Evolutionary conservation across 2,888 invertebrate genomes (phyloP), one percentile per base, ranked within the genome.

Genomic region (Hypercompe scribonia): DNA sequence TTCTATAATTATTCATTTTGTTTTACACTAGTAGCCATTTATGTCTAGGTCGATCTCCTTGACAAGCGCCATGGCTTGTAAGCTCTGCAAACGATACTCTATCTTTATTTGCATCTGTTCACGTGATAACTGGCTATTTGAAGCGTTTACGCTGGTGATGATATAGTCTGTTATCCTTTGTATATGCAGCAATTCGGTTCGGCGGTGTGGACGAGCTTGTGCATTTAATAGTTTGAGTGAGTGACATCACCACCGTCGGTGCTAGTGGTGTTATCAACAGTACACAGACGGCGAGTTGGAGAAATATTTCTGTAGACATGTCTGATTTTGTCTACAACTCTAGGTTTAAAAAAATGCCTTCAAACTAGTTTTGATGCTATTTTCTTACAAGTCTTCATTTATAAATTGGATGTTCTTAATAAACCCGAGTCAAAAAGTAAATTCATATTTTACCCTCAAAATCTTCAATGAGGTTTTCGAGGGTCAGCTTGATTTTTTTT

Each of bases 91-190:
- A 54, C 50, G 50, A 54, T n/a, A n/a, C n/a, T 54, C n/a, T 3
- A 54, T 54, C 24, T 24, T 54, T 54, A n/a, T 54, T 54, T 54
- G n/a, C n/a, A 54, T 54, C 50, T 54, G 50, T n/a, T n/a, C 10
- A 24, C n/a, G 50, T n/a, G 24, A 54, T n/a, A n/a, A n/a, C 50
- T 50, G n/a, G 50, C 21, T 24, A 50, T 24, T 50, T 50, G 24
- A 50, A 54, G 50, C 50, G 50, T 54, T 54, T n/a, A n/a, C 50
- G 50, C 50, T 54, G n/a, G 50, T n/a, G n/a, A 54, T 54, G 50
- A 54, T 3, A 11, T n/a, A n/a, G n/a, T 54, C 24, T 24, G n/a
- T 3, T 54, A 54, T 54, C 50, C 50, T 54, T 54, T n/a, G 24
- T 54, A 11, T n/a, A n/a, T n/a, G 50, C 50, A 24, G 24, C 2